Base-by-base conservation (phyloP, 2,113 vertebrate species). In the Coturnix japonica region DNA sequence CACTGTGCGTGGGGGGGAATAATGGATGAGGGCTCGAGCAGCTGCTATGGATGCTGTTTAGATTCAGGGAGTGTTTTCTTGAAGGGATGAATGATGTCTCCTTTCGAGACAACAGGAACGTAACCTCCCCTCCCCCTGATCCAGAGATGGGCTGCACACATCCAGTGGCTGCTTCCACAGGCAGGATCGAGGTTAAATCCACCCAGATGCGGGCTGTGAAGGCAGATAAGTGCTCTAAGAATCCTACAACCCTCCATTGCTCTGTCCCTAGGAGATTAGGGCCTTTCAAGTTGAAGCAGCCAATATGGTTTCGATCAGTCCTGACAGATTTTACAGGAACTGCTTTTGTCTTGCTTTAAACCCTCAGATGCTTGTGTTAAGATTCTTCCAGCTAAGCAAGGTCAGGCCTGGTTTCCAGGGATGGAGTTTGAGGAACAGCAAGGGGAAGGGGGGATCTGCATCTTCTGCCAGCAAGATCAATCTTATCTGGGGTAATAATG, bases 291-390 rank as follows among this genome's bases (percentile, higher is more conserved):
- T 41, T 10, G 31, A 56, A 87, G 66, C 21, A 9, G 82, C 46
- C 85, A 94, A 90, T 82, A 44, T 91, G 90, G 87, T 94, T 94
- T 89, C 3, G 3, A 91, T 94, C 90, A 95, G 71, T 12, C 81
- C 70, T 53, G 80, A 89, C 79, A 75, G 83, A 57, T 87, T 63
- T 90, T 67, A 88, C 67, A 89, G 78, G 60, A 72, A 72, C 71
- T 30, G 28, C 76, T 90, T 91, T 89, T 70, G 85, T 88, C 87
- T 74, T 73, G 71, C 80, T 78, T 49, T 78, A 85, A 91, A 25
- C 44, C 19, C 76, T 93, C 76, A 69, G 65, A 76, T 47, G 51
- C 72, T 87, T 63, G 60, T 26, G 60, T 67, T 47, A 33, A 64
- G 74, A 35, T 87, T 83, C 33, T 74, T 67, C 57, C 57, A 81